Conservation (phyloP, 2,888 invertebrate genomes). For the Harmothoe impar region DNA sequence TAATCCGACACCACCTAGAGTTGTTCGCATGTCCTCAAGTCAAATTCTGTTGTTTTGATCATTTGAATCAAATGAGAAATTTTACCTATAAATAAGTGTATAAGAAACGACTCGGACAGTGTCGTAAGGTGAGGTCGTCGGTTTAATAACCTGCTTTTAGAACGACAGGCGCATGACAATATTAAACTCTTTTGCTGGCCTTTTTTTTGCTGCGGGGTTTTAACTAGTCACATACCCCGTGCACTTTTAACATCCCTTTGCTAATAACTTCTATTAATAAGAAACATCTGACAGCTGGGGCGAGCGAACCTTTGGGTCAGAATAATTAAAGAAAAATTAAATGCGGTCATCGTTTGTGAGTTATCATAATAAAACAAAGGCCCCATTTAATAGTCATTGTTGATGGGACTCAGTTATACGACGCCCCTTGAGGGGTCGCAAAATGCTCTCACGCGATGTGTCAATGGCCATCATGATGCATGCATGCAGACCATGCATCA, state of each 20-base stretch:
- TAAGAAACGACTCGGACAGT: neutral
- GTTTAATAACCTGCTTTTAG: neutral
- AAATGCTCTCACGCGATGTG: too few relatives aligned
- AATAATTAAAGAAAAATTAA: neutral
- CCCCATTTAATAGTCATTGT: too few relatives aligned
- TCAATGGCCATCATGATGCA: too few relatives aligned
- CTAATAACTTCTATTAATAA: neutral
- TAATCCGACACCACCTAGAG: neutral
- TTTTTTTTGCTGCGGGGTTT: neutral
- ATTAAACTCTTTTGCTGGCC: neutral
- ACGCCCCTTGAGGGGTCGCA: too few relatives aligned
- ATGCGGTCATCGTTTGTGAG: neutral
- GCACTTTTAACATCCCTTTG: neutral
- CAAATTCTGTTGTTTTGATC: slow-evolving; percentile 53
- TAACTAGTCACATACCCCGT: neutral
- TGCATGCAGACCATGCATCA: too few relatives aligned
- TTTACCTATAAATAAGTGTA: neutral
- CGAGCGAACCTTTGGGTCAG: neutral
- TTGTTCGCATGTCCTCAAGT: neutral
- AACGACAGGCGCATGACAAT: slow-evolving; percentile 26
- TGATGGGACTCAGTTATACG: too few relatives aligned
- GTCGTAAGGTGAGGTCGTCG: neutral
- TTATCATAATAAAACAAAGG: neutral
- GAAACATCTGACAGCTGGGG: neutral
- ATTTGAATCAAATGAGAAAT: neutral